Evolutionary conservation across 2,797 vertebrate species (phyloP).

Genomic region (Malacoctenus gilli): DNA sequence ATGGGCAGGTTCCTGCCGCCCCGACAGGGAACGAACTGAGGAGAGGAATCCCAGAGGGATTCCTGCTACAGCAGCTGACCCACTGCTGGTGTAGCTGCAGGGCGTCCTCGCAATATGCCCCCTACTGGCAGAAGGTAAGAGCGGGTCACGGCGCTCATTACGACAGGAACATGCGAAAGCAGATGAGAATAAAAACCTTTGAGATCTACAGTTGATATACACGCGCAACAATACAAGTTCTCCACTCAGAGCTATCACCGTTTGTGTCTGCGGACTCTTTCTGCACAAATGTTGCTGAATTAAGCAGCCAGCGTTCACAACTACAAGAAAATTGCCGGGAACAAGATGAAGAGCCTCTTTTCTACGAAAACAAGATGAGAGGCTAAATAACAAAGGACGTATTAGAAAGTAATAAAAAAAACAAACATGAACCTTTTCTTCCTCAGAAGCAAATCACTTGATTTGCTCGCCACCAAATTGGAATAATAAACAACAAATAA

Average conservation of each 20-base stretch:
- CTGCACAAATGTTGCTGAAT: too few species aligned
- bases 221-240: too few species aligned
- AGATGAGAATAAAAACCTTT: slow-evolving; percentile 27
- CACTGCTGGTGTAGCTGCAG: slow-evolving; percentile 39
- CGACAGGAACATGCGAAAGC: slow-evolving; percentile 15
- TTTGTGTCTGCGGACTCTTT: too few species aligned
- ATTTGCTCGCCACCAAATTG: slow-evolving; percentile 20
- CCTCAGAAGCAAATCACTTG: slow-evolving; percentile 39
- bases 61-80: slow-evolving; percentile 51
- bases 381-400: too few species aligned
- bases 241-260: too few species aligned
- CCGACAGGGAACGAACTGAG: slow-evolving; percentile 23
- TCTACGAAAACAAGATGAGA: too few species aligned
- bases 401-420: slow-evolving; percentile 44
- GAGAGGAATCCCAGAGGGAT: slow-evolving; percentile 53
- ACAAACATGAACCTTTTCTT: too few species aligned
- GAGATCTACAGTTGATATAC: too few species aligned
- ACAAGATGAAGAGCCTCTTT: too few species aligned
- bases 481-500: slow-evolving; percentile 23
- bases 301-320: too few species aligned
- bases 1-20: slow-evolving; percentile 49
- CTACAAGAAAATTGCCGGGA: too few species aligned
- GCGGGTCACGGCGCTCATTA: slow-evolving; percentile 38
- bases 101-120: slow-evolving; percentile 41
- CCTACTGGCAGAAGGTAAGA: slow-evolving; percentile 45